Evolutionary conservation across 2,888 invertebrate genomes (phyloP).

Genomic region (Erebia palarica): DNA sequence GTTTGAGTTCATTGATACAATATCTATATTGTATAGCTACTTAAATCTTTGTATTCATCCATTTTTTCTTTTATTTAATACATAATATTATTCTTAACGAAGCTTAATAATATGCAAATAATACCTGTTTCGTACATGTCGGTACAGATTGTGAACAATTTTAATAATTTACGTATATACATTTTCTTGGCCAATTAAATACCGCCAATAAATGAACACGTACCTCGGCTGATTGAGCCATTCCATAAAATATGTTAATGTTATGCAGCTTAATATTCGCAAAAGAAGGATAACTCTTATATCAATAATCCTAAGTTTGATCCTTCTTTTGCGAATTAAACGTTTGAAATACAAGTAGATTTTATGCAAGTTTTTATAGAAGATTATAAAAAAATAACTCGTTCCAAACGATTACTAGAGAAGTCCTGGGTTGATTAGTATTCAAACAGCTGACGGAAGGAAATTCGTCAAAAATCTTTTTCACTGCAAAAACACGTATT

Average conservation of each 20-base stretch:
- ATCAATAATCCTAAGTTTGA: no score
- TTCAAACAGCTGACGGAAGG: not conserved
- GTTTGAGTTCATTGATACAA: no score
- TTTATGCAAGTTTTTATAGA: not conserved
- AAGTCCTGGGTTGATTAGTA: not conserved
- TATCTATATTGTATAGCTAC: no score
- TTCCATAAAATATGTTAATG: slow-evolving; percentile 48
- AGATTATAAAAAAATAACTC: not conserved
- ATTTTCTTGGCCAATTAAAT: slow-evolving; percentile 26
- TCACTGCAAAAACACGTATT: slow-evolving; percentile 1
- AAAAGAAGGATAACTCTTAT: not conserved
- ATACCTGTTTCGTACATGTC: slow-evolving; percentile 11
- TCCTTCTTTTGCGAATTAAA: no score
- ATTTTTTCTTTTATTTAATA: no score
- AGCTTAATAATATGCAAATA: slow-evolving; percentile 10
- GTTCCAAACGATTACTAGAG: not conserved
- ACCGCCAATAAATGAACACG: slow-evolving; percentile 53
- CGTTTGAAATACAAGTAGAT: not conserved
- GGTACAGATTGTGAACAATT: slow-evolving; percentile 16
- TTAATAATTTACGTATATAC: slow-evolving; percentile 15
- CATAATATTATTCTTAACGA: slow-evolving; percentile 10
- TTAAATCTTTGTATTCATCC: no score
- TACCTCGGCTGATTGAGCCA: slow-evolving; percentile 53
- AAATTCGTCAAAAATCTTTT: not conserved
- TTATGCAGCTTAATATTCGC: slow-evolving; percentile 43